Conservation (phyloP, 2,888 invertebrate species). For the Acanthoscelides obtectus region DNA sequence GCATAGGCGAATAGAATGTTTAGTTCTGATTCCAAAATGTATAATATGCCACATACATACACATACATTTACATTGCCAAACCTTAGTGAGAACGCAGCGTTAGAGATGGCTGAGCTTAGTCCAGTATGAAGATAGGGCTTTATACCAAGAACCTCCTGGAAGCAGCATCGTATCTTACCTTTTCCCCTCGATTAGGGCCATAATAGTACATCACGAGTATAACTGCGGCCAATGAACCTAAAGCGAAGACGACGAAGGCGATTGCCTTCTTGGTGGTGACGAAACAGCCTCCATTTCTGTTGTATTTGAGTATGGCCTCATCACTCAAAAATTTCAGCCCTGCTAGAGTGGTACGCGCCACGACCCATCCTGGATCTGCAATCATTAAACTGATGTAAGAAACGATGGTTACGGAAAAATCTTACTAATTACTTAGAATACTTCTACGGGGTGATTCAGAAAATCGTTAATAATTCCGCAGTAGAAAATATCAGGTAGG, state of each 20-base stretch:
- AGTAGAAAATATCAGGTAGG: too few species aligned
- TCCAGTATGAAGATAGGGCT: neutral
- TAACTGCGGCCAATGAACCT: constrained; percentile 34
- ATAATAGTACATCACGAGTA: constrained; percentile 41
- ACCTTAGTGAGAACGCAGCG: too few species aligned
- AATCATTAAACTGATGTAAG: neutral
- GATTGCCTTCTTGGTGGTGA: constrained; percentile 56
- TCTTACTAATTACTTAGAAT: too few species aligned
- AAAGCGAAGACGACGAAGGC: constrained; percentile 45
- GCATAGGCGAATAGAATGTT: too few species aligned
- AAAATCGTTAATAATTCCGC: too few species aligned
- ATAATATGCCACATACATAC: too few species aligned
- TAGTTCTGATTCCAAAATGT: too few species aligned
- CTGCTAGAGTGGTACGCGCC: constrained; percentile 46
- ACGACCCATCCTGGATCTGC: constrained; percentile 19
- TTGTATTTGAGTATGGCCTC: constrained; percentile 55
- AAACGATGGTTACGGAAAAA: too few species aligned
- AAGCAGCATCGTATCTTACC: constrained; percentile 30
- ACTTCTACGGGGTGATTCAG: too few species aligned
- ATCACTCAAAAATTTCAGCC: constrained; percentile 58
- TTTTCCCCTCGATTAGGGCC: constrained; percentile 34
- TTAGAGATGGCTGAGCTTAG: too few species aligned
- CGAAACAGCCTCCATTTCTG: constrained; percentile 58
- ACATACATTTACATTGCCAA: too few species aligned
- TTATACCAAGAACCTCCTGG: neutral